phyloP scores from a whole-genome alignment of 2,797 vertebrate genomes.

The Danionella dracula region DNA sequence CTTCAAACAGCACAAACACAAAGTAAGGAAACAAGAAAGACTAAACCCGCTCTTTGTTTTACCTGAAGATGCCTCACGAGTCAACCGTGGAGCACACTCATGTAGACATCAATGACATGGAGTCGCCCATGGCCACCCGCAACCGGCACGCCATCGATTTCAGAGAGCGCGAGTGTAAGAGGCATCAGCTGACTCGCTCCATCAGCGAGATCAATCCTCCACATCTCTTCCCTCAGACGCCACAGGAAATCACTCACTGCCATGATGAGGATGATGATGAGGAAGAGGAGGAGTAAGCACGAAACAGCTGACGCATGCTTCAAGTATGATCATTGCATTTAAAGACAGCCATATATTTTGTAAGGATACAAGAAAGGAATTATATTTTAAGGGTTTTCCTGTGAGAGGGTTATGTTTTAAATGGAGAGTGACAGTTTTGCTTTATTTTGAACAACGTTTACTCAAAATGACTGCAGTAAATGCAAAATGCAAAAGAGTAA shows the following conservation, averaged over 20 bases:
- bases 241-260: constrained; percentile 97
- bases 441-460: neutral
- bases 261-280: constrained; percentile 96
- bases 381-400: constrained; percentile 15
- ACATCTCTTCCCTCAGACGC: constrained; percentile 88
- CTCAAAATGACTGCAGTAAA: no score
- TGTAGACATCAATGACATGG: constrained; percentile 77
- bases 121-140: constrained; percentile 89
- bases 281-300: constrained; percentile 66
- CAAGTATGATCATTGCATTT: constrained; percentile 3
- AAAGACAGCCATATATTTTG: constrained; percentile 26
- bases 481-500: no score
- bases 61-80: constrained; percentile 89
- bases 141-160: constrained; percentile 84
- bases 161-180: constrained; percentile 82
- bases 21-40: neutral
- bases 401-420: neutral
- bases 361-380: neutral
- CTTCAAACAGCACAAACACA: no score
- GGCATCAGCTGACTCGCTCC: constrained; percentile 86
- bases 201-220: constrained; percentile 94
- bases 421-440: neutral
- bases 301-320: neutral
- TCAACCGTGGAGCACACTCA: constrained; percentile 92
- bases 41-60: neutral